Percentiles rank a stretch among this genome's conserved stretches.
Conservation (phyloP, 2,113 vertebrate genomes). For the Thinocorus orbignyianus region DNA sequence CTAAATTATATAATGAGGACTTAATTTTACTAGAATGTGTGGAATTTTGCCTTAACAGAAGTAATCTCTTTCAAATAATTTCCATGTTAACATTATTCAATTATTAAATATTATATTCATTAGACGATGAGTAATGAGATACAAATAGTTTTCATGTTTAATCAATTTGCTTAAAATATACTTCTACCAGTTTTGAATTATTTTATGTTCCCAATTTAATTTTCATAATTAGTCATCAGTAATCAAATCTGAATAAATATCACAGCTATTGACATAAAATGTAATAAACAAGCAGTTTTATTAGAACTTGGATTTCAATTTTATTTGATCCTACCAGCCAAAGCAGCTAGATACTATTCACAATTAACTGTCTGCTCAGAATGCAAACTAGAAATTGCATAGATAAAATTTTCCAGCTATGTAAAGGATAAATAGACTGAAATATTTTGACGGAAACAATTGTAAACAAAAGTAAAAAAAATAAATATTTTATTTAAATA, state of each 20-base stretch:
- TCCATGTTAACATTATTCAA: no score
- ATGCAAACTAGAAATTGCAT: background rate
- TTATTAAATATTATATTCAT: background rate
- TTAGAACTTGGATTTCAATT: background rate
- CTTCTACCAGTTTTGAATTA: background rate
- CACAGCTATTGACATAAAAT: background rate
- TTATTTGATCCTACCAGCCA: background rate
- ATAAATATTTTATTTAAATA: background rate
- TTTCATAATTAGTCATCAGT: background rate
- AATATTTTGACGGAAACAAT: background rate
- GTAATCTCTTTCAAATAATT: no score
- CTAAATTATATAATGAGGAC: no score
- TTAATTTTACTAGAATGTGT: no score
- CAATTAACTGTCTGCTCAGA: background rate
- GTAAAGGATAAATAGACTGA: background rate
- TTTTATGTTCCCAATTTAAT: background rate
- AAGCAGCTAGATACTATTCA: background rate
- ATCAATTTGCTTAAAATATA: background rate
- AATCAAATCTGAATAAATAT: background rate
- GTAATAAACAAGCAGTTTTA: background rate
- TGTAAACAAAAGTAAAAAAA: background rate
- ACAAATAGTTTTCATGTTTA: background rate
- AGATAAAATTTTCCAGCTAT: background rate
- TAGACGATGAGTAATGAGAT: background rate
- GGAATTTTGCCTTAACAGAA: no score